Conservation (phyloP, 2,888 invertebrate species). For the Drosophila stalkeri region DNA sequence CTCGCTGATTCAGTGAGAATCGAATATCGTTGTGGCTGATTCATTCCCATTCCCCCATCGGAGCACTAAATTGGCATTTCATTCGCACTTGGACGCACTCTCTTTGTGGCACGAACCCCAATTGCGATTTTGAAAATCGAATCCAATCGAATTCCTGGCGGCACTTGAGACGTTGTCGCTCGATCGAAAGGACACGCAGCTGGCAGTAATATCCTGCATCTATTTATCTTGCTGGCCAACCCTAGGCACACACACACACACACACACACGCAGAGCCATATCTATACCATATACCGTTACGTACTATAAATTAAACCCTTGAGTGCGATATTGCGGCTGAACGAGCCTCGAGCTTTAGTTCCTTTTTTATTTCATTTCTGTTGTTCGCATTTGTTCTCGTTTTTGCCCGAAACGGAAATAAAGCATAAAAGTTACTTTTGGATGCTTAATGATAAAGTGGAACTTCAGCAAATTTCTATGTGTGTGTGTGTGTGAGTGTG, state of each 20-base stretch:
- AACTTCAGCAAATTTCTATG: conserved; percentile 33
- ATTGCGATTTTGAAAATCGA: conserved; percentile 9
- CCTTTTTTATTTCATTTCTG: conserved; percentile 23
- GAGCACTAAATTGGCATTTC: conserved; percentile 48
- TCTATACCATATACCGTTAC: conserved; percentile 18
- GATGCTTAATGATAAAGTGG: conserved; percentile 76
- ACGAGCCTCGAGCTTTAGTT: conserved; percentile 65
- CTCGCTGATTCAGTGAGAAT: neutral
- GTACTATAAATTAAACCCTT: conserved; percentile 69
- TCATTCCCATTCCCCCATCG: neutral
- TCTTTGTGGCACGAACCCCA: conserved; percentile 30
- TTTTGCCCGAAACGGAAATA: conserved; percentile 66
- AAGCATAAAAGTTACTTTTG: conserved; percentile 78
- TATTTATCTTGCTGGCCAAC: conserved; percentile 66
- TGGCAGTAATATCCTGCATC: conserved; percentile 73
- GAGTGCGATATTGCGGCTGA: conserved; percentile 78
- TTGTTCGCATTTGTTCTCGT: conserved; percentile 8
- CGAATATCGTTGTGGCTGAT: conserved; percentile 2
- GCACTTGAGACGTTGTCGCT: conserved; percentile 67
- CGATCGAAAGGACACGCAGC: conserved; percentile 53
- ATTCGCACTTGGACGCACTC: conserved; percentile 46
- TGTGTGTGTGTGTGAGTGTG: conserved; percentile 20
- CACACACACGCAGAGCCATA: conserved; percentile 13
- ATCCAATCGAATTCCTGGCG: conserved; percentile 40
- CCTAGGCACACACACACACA: conserved; percentile 37